Base-by-base conservation (phyloP, 2,113 vertebrate species). In the Uropsilus gracilis region DNA sequence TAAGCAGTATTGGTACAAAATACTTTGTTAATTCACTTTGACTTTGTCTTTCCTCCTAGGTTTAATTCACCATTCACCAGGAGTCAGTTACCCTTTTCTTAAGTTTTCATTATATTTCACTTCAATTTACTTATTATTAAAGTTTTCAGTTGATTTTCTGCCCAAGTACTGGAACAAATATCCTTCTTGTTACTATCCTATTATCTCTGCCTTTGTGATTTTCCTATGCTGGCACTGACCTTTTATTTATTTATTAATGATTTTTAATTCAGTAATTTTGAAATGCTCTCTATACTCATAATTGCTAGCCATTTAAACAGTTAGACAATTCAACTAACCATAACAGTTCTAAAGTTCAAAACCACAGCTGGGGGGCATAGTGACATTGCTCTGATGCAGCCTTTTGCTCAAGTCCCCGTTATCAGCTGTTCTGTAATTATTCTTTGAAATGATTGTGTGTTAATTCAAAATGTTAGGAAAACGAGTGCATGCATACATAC, bases 261-360 rank as follows among this genome's bases (percentile, higher is more conserved):
- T 44, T 69, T 82, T 83, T 91, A 77, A 71, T 64, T 77, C 37
- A 30, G 24, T 94, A 76, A 64, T 55, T 83, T 94, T 63, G 63
- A 77, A 87, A 87, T 57, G 22, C 83, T 34, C 13, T 26, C 24
- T 24, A 17, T 55, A 57, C 28, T 94, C 11, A 18, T 93, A n/a
- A 64, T 28, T 77, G 28, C 32, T 94, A 28, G 64, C 44, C 53
- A 72, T 77, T 37, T 69, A 83, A 61, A 81, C n/a, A 50, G n/a
- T 30, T 39, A 69, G 42, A 86, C 61, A 69, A 69, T 20, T 82
- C 42, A 75, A 55, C 14, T 82, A 30, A 86, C n/a, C n/a, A n/a
- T n/a, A n/a, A n/a, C n/a, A n/a, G n/a, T n/a, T n/a, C n/a, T n/a
- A n/a, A n/a, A n/a, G n/a, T n/a, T n/a, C n/a, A n/a, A n/a, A n/a